Percentiles rank a stretch among this genome's conserved stretches.
Evolutionary conservation across 2,888 invertebrate species (phyloP).

Genomic region (Calameuta pallipes): DNA sequence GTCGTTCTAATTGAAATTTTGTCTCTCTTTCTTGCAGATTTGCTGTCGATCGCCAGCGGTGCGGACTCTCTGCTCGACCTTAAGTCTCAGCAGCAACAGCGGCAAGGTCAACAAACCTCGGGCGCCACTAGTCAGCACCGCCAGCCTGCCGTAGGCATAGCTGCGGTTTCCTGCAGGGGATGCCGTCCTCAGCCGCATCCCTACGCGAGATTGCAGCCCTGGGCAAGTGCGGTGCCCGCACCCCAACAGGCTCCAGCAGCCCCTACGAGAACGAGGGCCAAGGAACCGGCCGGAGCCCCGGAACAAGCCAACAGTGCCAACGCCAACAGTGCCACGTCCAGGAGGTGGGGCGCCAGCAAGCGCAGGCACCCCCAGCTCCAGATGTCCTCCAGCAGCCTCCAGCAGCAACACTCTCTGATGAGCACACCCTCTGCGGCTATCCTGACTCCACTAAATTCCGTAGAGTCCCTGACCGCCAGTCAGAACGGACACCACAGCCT

Average conservation of each 20-base stretch:
- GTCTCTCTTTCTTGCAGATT: slow-evolving; percentile 11
- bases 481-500: too few species aligned
- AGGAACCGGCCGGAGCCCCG: slow-evolving; percentile 18
- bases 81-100: slow-evolving; percentile 14
- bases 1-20: neutral
- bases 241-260: slow-evolving; percentile 19
- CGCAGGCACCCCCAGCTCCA: neutral
- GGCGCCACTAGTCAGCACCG: slow-evolving; percentile 13
- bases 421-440: too few species aligned
- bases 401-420: too few species aligned
- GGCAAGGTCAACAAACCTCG: slow-evolving; percentile 5
- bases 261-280: slow-evolving; percentile 18
- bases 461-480: too few species aligned
- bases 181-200: slow-evolving; percentile 20
- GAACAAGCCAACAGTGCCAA: slow-evolving; percentile 18
- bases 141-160: slow-evolving; percentile 20
- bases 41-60: slow-evolving; percentile 12
- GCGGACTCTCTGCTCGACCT: slow-evolving; percentile 18
- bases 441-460: too few species aligned
- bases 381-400: too few species aligned
- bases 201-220: slow-evolving; percentile 19
- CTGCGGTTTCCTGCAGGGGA: slow-evolving; percentile 19
- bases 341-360: slow-evolving; percentile 14
- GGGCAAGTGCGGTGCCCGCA: slow-evolving; percentile 17
- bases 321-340: slow-evolving; percentile 14